These are phyloP conservation scores for Myiotriccus ornatus DNA, from an alignment of 2,797 vertebrate species.

Conservation along the genomic window DNA sequence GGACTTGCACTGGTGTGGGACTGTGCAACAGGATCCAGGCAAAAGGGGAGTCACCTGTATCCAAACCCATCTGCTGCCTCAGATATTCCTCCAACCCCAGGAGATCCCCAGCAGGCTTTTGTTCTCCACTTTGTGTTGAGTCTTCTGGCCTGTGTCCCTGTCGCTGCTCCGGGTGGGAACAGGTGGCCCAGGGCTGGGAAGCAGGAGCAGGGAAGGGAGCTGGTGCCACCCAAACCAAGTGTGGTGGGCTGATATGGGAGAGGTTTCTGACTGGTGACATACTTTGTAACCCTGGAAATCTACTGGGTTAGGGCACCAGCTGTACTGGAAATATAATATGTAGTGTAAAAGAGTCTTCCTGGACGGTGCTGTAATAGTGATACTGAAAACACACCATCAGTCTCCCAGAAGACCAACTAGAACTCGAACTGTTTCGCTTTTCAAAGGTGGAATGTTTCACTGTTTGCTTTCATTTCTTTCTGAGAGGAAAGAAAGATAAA, in stretches of 20 bases:
- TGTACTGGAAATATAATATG: accelerated
- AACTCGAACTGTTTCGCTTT: neutral
- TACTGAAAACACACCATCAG: neutral
- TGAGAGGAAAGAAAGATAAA: neutral
- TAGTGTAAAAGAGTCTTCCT: neutral
- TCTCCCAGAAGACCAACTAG: neutral
- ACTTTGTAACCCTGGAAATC: neutral
- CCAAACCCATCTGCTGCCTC: neutral
- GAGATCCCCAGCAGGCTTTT: neutral
- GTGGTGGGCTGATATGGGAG: neutral
- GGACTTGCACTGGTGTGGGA: accelerated
- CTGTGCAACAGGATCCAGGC: neutral
- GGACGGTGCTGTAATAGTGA: neutral
- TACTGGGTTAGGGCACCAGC: neutral
- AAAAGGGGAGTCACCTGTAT: neutral
- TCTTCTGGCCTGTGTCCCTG: neutral
- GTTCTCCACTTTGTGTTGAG: neutral
- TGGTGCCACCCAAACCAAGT: neutral
- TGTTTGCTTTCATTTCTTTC: neutral
- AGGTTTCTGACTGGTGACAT: neutral
- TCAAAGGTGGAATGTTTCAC: neutral
- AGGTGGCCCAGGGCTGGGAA: neutral
- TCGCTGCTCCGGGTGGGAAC: neutral
- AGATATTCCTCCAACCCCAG: neutral
- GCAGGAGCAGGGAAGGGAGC: accelerated